Conservation (phyloP, 2,113 vertebrate genomes). For the Anhinga rufa region DNA sequence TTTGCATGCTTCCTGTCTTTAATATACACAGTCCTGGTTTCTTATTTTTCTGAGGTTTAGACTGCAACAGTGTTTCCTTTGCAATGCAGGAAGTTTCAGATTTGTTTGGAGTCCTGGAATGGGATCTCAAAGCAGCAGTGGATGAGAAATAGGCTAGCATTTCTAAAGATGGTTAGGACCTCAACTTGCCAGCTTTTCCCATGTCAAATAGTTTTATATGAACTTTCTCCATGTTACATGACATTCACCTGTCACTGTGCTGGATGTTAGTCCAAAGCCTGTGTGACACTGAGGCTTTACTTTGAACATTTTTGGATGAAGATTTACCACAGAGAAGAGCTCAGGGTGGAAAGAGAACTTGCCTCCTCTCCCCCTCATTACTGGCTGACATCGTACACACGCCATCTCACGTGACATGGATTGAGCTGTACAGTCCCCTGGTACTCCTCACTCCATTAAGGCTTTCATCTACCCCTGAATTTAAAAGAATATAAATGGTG, state of each 20-base stretch:
- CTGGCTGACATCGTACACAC: fast-evolving
- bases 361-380: background rate
- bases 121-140: background rate
- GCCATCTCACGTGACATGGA: background rate
- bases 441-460: background rate
- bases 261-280: background rate
- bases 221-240: background rate
- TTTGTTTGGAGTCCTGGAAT: background rate
- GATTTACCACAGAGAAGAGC: background rate
- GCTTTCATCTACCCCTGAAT: background rate
- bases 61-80: background rate
- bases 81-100: background rate
- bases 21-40: background rate
- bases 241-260: background rate
- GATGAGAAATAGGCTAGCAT: background rate
- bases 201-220: background rate
- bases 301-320: background rate
- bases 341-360: background rate
- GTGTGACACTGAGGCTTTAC: background rate
- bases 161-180: background rate
- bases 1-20: background rate
- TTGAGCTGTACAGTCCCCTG: background rate
- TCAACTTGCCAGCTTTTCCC: background rate
- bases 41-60: background rate
- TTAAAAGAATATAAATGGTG: background rate